Conservation (phyloP, 2,113 vertebrate genomes). For the Genyomyrus donnyi region DNA sequence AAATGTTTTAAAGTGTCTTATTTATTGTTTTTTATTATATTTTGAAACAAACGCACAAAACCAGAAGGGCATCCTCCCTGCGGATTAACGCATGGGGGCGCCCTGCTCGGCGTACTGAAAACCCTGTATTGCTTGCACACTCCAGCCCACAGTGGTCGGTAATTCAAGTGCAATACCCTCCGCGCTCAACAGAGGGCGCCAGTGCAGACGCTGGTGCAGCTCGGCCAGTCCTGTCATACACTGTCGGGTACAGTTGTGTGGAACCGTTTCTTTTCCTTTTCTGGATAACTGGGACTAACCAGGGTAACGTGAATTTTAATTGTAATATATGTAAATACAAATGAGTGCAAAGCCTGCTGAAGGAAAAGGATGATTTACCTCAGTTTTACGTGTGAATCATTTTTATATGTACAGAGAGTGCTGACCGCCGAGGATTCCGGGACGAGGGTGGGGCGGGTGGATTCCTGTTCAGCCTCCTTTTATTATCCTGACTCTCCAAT, state of each 20-base stretch:
- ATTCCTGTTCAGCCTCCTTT: not conserved
- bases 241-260: slow-evolving; percentile 4
- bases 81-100: not conserved
- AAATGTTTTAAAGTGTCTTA: not conserved
- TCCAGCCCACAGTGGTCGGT: not conserved
- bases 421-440: not conserved
- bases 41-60: slow-evolving; percentile 6
- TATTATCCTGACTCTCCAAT: not conserved
- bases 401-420: not conserved
- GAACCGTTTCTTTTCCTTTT: not conserved
- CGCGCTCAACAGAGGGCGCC: not conserved
- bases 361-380: not conserved
- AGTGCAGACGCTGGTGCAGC: not conserved
- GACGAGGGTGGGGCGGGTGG: not conserved
- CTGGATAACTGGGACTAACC: not conserved
- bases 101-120: not conserved
- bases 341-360: not conserved
- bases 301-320: not conserved
- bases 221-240: not conserved
- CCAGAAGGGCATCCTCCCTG: not conserved
- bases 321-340: slow-evolving; percentile 14
- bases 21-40: not conserved
- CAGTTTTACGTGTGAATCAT: not conserved
- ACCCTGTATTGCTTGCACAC: not conserved
- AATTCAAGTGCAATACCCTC: not conserved